These are phyloP conservation scores for Laticauda colubrina DNA, from an alignment of 2,113 vertebrate genomes.

Conservation along the genomic window DNA sequence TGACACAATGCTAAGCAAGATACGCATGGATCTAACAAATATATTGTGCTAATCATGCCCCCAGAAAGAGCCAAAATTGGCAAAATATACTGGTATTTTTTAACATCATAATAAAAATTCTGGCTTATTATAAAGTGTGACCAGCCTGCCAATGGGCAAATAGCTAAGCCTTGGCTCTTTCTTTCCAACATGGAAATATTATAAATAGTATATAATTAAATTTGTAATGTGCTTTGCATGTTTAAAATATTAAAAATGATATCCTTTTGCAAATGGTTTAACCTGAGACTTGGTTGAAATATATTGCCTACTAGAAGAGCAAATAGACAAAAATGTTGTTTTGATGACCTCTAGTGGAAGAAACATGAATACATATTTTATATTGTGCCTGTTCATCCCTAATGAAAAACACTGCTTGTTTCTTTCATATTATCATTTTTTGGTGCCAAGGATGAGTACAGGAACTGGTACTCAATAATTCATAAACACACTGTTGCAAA, in stretches of 20 bases:
- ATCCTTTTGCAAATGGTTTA: not conserved
- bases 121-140: not conserved
- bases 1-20: not conserved
- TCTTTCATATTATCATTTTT: not conserved
- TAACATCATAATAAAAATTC: not conserved
- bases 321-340: not conserved
- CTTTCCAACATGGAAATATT: not conserved
- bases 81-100: not conserved
- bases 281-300: not conserved
- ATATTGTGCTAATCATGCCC: not conserved
- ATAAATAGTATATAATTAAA: not conserved
- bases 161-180: not conserved
- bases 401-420: not conserved
- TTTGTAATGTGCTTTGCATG: not conserved
- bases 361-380: conserved; percentile 3
- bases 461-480: not conserved
- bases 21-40: not conserved
- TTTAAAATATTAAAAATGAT: not conserved
- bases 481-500: not conserved
- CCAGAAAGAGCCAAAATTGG: not conserved
- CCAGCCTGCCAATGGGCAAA: not conserved
- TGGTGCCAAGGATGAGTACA: not conserved
- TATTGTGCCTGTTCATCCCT: not conserved
- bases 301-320: not conserved
- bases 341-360: conserved; percentile 63